Percentiles rank a stretch among this genome's conserved stretches.
Evolutionary conservation across 2,888 invertebrate genomes (phyloP).

Genomic region (Gordius sp.): DNA sequence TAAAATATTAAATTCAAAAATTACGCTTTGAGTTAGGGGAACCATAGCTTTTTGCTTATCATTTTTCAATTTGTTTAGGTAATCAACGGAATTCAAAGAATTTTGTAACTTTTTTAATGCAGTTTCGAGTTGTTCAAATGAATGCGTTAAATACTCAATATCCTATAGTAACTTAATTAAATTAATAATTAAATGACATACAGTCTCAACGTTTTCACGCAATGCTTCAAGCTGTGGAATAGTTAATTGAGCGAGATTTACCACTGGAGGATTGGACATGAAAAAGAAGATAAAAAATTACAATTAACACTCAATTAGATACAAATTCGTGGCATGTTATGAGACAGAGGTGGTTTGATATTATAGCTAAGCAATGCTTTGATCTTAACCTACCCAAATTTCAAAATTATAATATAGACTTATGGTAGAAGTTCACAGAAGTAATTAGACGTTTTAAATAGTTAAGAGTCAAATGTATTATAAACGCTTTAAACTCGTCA

Average conservation of each 20-base stretch:
- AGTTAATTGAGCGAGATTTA: not conserved
- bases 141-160: constrained; percentile 12
- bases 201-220: not conserved
- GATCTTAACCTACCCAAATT: too few species aligned
- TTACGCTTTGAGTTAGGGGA: constrained; percentile 9
- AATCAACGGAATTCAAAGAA: constrained; percentile 7
- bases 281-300: too few species aligned
- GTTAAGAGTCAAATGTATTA: too few species aligned
- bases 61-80: not conserved
- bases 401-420: too few species aligned
- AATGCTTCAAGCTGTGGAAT: not conserved
- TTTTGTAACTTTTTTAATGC: constrained; percentile 12
- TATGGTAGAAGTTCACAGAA: too few species aligned
- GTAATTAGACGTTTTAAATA: too few species aligned
- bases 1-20: too few species aligned
- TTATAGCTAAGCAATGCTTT: too few species aligned
- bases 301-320: too few species aligned
- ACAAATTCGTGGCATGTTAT: too few species aligned
- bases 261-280: not conserved
- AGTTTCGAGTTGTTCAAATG: constrained; percentile 11
- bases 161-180: not conserved
- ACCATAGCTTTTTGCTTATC: not conserved
- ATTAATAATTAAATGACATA: not conserved
- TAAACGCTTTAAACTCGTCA: too few species aligned
- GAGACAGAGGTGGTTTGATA: too few species aligned